A percentile compares a stretch with the other conserved stretches of the same genome.
phyloP scores from a whole-genome alignment of 2,113 vertebrate species.

The Callionymus lyra region DNA sequence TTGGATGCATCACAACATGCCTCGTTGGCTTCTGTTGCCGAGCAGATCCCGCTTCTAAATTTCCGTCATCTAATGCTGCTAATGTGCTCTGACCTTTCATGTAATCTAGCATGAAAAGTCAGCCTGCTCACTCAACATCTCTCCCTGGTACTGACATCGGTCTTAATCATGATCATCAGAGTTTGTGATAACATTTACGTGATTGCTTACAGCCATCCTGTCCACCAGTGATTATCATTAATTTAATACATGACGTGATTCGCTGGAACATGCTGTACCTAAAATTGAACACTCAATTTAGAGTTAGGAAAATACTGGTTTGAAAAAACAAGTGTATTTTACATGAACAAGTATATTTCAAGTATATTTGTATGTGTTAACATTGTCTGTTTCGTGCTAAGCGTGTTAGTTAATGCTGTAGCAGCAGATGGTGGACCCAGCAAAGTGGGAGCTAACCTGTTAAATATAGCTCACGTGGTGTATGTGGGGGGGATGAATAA shows the following conservation, averaged over 20 bases:
- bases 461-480: slow-evolving; percentile 8
- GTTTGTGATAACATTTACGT: slow-evolving; percentile 33
- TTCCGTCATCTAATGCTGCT: slow-evolving; percentile 1
- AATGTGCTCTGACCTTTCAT: slow-evolving; percentile 51
- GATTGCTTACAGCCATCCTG: slow-evolving; percentile 17
- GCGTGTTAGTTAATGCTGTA: slow-evolving; percentile 18
- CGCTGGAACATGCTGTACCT: no score
- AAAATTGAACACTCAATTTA: no score
- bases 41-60: background rate
- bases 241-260: no score
- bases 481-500: no score
- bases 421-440: slow-evolving; percentile 46
- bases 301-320: no score
- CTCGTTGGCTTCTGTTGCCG: slow-evolving; percentile 3
- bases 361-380: background rate
- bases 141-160: slow-evolving; percentile 33
- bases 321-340: no score
- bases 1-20: slow-evolving; percentile 25
- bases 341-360: no score
- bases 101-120: slow-evolving; percentile 43
- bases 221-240: slow-evolving; percentile 20
- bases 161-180: slow-evolving; percentile 44
- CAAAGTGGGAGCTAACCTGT: slow-evolving; percentile 10
- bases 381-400: slow-evolving; percentile 23
- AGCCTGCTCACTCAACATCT: slow-evolving; percentile 17